phyloP scores from a whole-genome alignment of 2,888 invertebrate genomes.

The Drosophila formosana region DNA sequence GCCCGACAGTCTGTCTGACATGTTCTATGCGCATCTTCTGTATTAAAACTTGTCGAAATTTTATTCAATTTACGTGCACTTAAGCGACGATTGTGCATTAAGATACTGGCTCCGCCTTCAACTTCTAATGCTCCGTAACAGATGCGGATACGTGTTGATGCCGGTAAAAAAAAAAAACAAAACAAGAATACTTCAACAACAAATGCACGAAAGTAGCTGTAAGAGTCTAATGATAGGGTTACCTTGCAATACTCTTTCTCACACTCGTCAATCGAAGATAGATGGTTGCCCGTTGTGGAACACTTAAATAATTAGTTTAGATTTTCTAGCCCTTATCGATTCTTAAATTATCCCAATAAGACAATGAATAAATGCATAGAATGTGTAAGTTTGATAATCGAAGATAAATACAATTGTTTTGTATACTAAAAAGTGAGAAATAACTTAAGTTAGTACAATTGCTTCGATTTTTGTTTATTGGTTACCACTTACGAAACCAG shows the following conservation, averaged over 20 bases:
- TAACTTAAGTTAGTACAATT: neutral
- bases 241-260: neutral
- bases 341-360: no score
- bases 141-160: slow-evolving; percentile 58
- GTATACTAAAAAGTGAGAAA: neutral
- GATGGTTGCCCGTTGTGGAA: no score
- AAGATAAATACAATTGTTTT: neutral
- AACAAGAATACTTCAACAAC: slow-evolving; percentile 16
- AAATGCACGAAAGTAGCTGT: slow-evolving; percentile 2
- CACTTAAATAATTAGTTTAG: no score
- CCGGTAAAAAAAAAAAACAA: slow-evolving; percentile 27
- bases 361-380: no score
- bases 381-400: no score
- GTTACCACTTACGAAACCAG: neutral
- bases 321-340: no score
- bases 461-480: neutral
- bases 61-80: slow-evolving; percentile 79
- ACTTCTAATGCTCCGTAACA: slow-evolving; percentile 45
- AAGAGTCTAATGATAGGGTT: neutral
- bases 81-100: slow-evolving; percentile 77
- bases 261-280: no score
- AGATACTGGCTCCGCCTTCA: slow-evolving; percentile 45
- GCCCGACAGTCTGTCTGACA: slow-evolving; percentile 28
- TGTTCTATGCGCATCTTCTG: slow-evolving; percentile 62
- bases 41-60: slow-evolving; percentile 79